Conservation (phyloP, 2,113 vertebrate genomes). For the Coturnix japonica region DNA sequence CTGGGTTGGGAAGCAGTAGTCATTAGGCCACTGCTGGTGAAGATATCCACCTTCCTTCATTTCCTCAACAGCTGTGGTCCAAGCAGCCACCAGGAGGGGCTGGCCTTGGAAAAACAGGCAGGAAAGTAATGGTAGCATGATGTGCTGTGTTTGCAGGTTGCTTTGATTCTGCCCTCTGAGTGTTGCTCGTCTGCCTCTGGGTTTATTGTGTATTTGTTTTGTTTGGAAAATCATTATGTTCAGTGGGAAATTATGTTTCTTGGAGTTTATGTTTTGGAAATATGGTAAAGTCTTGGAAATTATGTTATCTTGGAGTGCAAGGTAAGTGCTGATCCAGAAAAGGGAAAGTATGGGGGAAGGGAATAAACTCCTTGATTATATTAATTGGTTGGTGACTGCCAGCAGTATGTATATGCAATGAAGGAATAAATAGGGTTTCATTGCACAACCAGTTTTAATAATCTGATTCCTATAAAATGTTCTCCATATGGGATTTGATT, state of each 20-base stretch:
- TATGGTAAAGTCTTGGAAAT: background rate
- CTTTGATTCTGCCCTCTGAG: background rate
- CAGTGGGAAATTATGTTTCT: background rate
- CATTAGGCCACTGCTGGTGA: background rate
- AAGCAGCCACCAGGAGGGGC: background rate
- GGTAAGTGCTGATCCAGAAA: background rate
- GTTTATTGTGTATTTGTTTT: background rate
- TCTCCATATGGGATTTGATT: background rate
- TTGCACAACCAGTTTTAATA: background rate
- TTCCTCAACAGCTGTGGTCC: background rate
- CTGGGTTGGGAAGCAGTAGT: background rate
- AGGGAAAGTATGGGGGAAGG: background rate
- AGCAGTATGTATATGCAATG: background rate
- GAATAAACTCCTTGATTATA: background rate
- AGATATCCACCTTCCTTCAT: background rate
- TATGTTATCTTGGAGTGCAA: background rate
- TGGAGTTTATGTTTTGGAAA: too few species aligned
- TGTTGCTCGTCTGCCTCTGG: background rate
- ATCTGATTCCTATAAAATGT: background rate
- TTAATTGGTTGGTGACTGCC: background rate
- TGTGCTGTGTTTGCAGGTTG: slow-evolving; percentile 3
- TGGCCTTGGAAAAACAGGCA: background rate
- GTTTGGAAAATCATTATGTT: background rate
- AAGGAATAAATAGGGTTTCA: background rate
- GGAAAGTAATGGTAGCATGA: background rate